phyloP scores from a whole-genome alignment of 2,797 vertebrate species.

The Scleropages formosus region DNA sequence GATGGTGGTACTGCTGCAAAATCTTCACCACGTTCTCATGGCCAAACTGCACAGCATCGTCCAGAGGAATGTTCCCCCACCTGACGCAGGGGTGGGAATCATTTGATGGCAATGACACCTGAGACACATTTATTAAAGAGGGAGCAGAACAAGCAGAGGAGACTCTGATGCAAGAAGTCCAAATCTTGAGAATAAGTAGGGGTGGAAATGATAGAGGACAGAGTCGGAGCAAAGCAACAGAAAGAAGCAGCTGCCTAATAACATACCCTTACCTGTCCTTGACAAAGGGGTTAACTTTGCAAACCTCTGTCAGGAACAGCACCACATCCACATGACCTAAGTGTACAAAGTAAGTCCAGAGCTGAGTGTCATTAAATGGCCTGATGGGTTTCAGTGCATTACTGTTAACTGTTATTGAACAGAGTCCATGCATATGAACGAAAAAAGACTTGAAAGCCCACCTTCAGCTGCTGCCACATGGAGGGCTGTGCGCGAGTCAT shows the following conservation, averaged over 20 bases:
- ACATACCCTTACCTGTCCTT: slow-evolving; percentile 72
- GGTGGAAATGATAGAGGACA: neutral
- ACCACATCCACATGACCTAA: slow-evolving; percentile 80
- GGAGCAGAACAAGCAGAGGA: no score
- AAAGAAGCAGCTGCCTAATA: neutral
- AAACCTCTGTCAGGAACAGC: slow-evolving; percentile 75
- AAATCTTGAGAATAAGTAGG: neutral
- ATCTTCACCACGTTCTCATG: slow-evolving; percentile 70
- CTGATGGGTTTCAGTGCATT: neutral
- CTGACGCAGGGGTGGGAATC: slow-evolving; percentile 48
- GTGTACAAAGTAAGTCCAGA: neutral
- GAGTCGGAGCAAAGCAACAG: neutral
- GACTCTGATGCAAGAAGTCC: neutral
- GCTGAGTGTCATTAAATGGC: neutral
- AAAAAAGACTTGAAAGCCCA: slow-evolving; percentile 46
- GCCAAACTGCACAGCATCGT: slow-evolving; percentile 78
- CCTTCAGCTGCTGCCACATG: slow-evolving; percentile 83
- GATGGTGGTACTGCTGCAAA: slow-evolving; percentile 73
- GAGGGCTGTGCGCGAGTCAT: slow-evolving; percentile 78
- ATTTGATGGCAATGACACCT: no score
- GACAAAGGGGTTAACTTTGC: slow-evolving; percentile 79
- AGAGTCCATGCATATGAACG: neutral
- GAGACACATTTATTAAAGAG: no score
- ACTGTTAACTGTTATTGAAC: neutral
- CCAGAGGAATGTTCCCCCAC: slow-evolving; percentile 80